Base-by-base conservation (phyloP, 2,113 vertebrate species). In the Alexandromys fortis region DNA sequence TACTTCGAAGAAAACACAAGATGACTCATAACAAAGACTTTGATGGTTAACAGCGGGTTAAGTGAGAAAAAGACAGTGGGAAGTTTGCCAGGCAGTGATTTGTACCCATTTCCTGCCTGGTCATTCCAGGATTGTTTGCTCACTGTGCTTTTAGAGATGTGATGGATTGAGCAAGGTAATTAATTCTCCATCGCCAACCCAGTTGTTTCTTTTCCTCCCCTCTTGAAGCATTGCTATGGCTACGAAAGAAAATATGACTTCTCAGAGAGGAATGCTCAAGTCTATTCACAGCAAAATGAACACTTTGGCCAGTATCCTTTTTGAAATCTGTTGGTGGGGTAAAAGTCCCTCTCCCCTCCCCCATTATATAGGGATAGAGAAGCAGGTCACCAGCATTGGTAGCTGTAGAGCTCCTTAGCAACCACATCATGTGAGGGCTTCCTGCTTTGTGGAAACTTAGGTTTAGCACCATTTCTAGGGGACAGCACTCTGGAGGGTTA, bases 231-330 rank as follows among this genome's bases (percentile, higher is more conserved):
- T 99, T 97, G 99, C 99, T 97, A 99, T 99, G 99, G 99, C 99
- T 95, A 99, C 99, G 92, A 99, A 99, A 99, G 99, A 99, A 99
- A 99, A 99, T 98, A 99, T 99, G 99, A 99, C 99, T 92, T 99
- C 99, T 7, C 99, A 99, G 96, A 99, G 99, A 96, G 99, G 99
- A 91, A 94, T 99, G 96, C 97, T 99, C 98, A 99, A 99, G 98
- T 99, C 99, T 92, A 99, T 99, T 98, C 99, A 99, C 94, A 99
- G 99, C 98, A 99, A 99, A 97, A 99, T 99, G 99, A 99, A 99
- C 98, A 99, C 99, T 86, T 98, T 99, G 99, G 99, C 99, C 97
- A 99, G 99, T 99, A 99, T 99, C 99, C 99, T 99, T 99, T 98
- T 58, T 88, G 73, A 94, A 96, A 58, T 16, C 87, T 96, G 49